phyloP scores from a whole-genome alignment of 2,113 vertebrate species.

The Coracopsis vasa region DNA sequence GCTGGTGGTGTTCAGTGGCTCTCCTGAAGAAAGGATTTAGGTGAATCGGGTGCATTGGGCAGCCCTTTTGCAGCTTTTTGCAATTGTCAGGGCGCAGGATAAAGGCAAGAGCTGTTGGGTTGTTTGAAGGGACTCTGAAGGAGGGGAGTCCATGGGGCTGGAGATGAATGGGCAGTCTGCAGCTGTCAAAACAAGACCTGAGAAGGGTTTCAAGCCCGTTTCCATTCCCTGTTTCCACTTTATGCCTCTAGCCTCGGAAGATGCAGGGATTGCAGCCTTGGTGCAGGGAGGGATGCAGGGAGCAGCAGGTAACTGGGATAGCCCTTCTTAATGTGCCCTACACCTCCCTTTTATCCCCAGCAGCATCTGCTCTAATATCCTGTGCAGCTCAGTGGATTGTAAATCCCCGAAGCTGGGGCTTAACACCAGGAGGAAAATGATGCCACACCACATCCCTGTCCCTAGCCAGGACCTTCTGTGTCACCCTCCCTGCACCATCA shows the following conservation, averaged over 20 bases:
- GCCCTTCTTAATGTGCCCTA: not conserved
- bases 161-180: not conserved
- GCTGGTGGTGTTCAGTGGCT: not conserved
- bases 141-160: not conserved
- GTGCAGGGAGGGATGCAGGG: not conserved
- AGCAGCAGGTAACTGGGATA: not conserved
- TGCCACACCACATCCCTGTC: not conserved
- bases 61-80: rapidly evolving
- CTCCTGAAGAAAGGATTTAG: not conserved
- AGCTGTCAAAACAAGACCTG: not conserved
- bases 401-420: not conserved
- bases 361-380: not conserved
- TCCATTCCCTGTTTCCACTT: not conserved
- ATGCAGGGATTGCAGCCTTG: no score
- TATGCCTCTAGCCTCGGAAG: not conserved
- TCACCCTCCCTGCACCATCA: not conserved
- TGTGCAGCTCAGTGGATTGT: not conserved
- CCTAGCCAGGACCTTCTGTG: not conserved
- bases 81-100: rapidly evolving
- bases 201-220: not conserved
- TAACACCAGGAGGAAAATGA: not conserved
- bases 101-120: not conserved
- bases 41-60: not conserved
- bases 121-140: not conserved
- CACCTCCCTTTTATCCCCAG: not conserved